phyloP scores from a whole-genome alignment of 2,888 invertebrate species.

The Athrips mouffetella region DNA sequence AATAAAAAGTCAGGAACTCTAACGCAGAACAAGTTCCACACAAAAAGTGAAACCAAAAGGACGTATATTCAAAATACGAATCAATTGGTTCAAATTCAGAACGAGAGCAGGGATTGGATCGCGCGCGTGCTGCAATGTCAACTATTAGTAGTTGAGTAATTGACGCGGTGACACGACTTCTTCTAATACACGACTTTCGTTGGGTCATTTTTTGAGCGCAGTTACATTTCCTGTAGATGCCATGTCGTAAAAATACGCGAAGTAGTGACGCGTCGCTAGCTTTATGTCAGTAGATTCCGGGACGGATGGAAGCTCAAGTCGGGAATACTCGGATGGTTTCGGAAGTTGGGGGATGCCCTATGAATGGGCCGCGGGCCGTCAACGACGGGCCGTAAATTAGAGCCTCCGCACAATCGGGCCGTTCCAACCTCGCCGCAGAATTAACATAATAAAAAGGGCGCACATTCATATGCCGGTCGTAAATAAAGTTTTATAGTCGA shows the following conservation, averaged over 20 bases:
- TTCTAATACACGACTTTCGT: too few relatives aligned
- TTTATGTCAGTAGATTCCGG: neutral
- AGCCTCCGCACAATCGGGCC: conserved; percentile 40
- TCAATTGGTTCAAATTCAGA: too few relatives aligned
- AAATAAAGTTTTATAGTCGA: conserved; percentile 71
- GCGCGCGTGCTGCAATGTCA: too few relatives aligned
- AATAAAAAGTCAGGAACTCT: too few relatives aligned
- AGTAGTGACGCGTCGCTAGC: neutral
- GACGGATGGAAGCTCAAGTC: neutral
- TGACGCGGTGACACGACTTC: too few relatives aligned
- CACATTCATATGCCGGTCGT: conserved; percentile 62
- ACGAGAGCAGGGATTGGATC: too few relatives aligned
- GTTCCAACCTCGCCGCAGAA: conserved; percentile 44
- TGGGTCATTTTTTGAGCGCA: too few relatives aligned
- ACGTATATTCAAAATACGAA: too few relatives aligned
- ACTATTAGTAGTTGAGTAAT: too few relatives aligned
- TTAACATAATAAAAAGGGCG: conserved; percentile 73
- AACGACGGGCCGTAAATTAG: conserved; percentile 53
- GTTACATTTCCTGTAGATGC: neutral
- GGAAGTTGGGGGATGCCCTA: neutral
- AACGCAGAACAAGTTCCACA: too few relatives aligned
- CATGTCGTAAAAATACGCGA: conserved; percentile 8
- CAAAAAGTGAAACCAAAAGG: too few relatives aligned
- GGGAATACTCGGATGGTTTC: neutral
- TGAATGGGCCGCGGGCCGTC: conserved; percentile 19